Conservation (phyloP, 1,140 invertebrate species). For the Saccostrea echinata region DNA sequence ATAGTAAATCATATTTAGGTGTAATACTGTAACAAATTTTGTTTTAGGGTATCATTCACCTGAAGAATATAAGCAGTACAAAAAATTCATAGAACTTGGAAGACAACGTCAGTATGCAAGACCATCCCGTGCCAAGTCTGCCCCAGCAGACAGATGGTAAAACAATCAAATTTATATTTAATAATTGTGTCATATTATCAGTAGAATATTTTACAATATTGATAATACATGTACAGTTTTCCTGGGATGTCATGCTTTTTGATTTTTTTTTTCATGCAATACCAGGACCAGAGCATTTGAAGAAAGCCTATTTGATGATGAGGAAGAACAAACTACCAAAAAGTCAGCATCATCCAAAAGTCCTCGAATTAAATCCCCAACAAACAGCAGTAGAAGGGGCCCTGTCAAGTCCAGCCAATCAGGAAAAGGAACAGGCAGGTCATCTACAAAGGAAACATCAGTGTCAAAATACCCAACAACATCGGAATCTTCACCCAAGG, state of each 20-base stretch:
- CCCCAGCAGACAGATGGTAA: constrained; percentile 35
- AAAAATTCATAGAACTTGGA: constrained; percentile 42
- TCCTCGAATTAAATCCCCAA: not conserved
- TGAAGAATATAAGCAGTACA: constrained; percentile 36
- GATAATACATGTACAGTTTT: no score
- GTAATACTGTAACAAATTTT: not conserved
- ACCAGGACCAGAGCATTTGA: not conserved
- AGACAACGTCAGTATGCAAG: constrained; percentile 40
- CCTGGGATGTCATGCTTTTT: not conserved
- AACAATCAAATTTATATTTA: no score
- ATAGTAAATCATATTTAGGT: no score
- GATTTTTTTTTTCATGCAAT: not conserved
- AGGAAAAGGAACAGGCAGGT: not conserved
- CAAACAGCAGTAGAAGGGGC: not conserved
- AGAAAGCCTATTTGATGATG: not conserved
- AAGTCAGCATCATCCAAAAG: not conserved
- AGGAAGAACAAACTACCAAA: not conserved
- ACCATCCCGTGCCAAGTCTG: constrained; percentile 39
- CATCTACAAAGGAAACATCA: constrained; percentile 12
- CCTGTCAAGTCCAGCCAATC: not conserved
- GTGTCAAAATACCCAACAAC: not conserved
- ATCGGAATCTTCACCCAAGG: not conserved
- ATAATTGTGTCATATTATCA: no score
- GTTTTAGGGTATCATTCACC: constrained; percentile 40
- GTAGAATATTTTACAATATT: no score